Base-by-base conservation (phyloP, 1,140 invertebrate species). In the Diorhabda sublineata region DNA sequence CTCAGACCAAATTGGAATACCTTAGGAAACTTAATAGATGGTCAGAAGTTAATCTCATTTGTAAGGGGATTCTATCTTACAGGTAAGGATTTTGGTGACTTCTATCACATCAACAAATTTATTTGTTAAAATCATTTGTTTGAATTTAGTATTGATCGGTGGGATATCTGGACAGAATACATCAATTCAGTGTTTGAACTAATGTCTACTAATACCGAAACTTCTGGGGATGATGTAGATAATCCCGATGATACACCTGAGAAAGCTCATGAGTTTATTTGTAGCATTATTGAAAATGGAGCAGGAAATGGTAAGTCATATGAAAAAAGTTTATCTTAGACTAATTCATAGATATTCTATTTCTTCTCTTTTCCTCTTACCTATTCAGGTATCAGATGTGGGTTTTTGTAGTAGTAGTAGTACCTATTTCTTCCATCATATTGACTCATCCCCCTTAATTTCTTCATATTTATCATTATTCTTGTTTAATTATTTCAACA, bases 111-210 rank as follows among this genome's bases (percentile, higher is more conserved):
- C 26, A 26, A 52, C 8, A 52, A 52, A 52, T 8, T 52, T 3
- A 3, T 52, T 4, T 8, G 6, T 52, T 52, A 3, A 8, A 52
- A 3, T 52, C 47, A 52, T 52, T 52, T 52, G 2, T 41, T 47
- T 45, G 11, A n/a, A 44, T 73, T 74, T 57, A 91, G 91, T 77
- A 85, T 85, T 65, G 91, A 93, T 80, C 85, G 90, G 61, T 93
- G 91, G 92, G 86, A 88, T 56, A 89, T 89, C 75, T 91, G 91
- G 78, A 81, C 88, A 74, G 85, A 90, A 67, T 93, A 91, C 78
- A 84, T 92, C 67, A 84, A 87, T 56, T 89, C 88, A 5, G 87
- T 89, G 61, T 87, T 89, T 71, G 80, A 88, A 71, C 75, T 87
- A 42, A 82, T 83, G 74, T 3, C 41, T 44, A 58, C 57, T 70